These are phyloP conservation scores for Rallus crepitans DNA, from an alignment of 2,797 vertebrate species.

Conservation along the genomic window DNA sequence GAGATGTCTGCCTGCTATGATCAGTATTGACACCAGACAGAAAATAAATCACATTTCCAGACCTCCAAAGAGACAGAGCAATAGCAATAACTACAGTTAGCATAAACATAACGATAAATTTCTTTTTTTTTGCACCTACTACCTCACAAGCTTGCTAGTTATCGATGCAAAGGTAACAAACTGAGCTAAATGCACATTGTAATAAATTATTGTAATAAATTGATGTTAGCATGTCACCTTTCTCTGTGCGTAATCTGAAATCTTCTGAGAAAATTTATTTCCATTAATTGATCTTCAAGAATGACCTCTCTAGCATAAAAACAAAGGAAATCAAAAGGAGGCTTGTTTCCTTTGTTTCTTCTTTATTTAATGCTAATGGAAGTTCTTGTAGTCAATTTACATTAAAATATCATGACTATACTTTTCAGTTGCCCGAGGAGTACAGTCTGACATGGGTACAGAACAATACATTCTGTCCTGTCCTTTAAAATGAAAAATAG, in stretches of 20 bases:
- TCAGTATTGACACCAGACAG: not conserved
- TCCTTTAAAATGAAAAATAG: not conserved
- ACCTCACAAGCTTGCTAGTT: not conserved
- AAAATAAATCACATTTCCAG: slow-evolving; percentile 57
- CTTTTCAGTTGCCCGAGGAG: not conserved
- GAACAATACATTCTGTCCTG: not conserved
- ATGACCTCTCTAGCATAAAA: not conserved
- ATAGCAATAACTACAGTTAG: slow-evolving; percentile 36
- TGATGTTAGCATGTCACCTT: not conserved
- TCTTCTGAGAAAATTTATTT: not conserved
- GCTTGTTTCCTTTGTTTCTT: not conserved
- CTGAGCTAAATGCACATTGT: not conserved
- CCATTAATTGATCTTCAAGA: not conserved
- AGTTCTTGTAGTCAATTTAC: not conserved
- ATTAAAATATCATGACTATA: not conserved
- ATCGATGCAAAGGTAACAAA: not conserved
- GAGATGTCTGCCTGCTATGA: not conserved
- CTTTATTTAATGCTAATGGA: not conserved
- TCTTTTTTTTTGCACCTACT: not conserved
- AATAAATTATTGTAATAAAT: not conserved
- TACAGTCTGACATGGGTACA: not conserved
- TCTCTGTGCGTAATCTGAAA: not conserved
- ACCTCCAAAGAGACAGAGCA: not conserved
- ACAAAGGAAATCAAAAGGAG: not conserved
- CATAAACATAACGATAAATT: slow-evolving; percentile 27